These are phyloP conservation scores for Scaptodrosophila latifasciaeformis DNA, from an alignment of 2,888 invertebrate genomes.

Conservation along the genomic window DNA sequence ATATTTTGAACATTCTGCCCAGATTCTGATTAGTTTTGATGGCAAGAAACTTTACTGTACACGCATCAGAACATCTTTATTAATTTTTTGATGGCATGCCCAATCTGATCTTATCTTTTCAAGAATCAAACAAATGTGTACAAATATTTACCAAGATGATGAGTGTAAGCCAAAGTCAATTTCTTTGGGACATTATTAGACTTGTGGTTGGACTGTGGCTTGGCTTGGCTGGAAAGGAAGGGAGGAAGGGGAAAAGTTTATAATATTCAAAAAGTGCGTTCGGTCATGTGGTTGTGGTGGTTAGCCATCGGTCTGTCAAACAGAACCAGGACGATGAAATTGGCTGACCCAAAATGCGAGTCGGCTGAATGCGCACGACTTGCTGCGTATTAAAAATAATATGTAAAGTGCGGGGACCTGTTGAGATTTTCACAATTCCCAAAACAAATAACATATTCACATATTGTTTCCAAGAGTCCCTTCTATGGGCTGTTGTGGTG, in stretches of 20 bases:
- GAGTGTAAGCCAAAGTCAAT: conserved; percentile 4
- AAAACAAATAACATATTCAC: conserved; percentile 73
- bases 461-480: conserved; percentile 53
- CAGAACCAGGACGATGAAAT: conserved; percentile 21
- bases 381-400: conserved; percentile 61
- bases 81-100: too few relatives aligned
- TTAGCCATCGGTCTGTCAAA: conserved; percentile 15
- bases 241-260: too few relatives aligned
- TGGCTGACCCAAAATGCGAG: conserved; percentile 25
- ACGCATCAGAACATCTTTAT: too few relatives aligned
- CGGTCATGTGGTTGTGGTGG: conserved; percentile 17
- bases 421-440: conserved; percentile 74
- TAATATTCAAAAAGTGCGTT: conserved; percentile 12
- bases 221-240: too few relatives aligned
- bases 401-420: conserved; percentile 73
- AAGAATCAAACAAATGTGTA: conserved; percentile 13
- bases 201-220: background rate
- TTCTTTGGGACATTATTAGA: background rate
- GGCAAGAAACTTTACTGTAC: too few relatives aligned
- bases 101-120: too few relatives aligned
- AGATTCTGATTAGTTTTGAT: too few relatives aligned
- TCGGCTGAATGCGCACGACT: conserved; percentile 37
- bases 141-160: conserved; percentile 51
- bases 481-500: conserved; percentile 14
- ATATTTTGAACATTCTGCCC: too few relatives aligned